A percentile compares a stretch with the other conserved stretches of the same genome.
Conservation (phyloP, 64 coral and sea anemone genomes). For the Trachythela sp. region DNA sequence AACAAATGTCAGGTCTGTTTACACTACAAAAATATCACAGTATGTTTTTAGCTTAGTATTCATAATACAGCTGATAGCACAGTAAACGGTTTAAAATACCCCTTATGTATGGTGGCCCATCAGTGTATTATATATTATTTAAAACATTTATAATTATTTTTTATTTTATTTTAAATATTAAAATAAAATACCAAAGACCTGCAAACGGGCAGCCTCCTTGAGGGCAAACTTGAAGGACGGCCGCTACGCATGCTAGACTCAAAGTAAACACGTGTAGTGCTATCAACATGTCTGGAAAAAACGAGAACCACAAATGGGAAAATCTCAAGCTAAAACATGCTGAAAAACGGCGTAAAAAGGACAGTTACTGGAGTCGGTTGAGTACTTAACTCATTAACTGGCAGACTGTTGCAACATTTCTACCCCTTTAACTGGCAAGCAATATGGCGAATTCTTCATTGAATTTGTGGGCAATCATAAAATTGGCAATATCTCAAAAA, state of each 20-base stretch:
- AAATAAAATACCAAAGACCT: not conserved
- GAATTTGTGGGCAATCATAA: too few relatives aligned
- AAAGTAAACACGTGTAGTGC: not conserved
- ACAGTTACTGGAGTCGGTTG: not conserved
- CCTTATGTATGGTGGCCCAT: too few relatives aligned
- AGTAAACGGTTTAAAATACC: too few relatives aligned
- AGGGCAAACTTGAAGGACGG: not conserved
- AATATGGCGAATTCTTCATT: too few relatives aligned
- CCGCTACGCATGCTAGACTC: not conserved
- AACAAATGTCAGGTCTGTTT: not conserved
- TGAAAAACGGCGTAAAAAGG: not conserved
- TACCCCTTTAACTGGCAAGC: too few relatives aligned
- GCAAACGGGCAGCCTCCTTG: not conserved
- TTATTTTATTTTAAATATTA: too few relatives aligned
- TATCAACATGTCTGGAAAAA: not conserved
- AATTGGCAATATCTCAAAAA: too few relatives aligned
- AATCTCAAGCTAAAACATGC: not conserved
- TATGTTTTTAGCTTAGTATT: not conserved
- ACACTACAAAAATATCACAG: not conserved
- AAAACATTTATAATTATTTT: too few relatives aligned
- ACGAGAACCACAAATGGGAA: not conserved
- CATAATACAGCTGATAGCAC: too few relatives aligned
- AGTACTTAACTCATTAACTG: constrained; percentile 8
- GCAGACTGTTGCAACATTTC: too few relatives aligned
- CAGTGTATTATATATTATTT: too few relatives aligned